A percentile compares a stretch with the other conserved stretches of the same genome.
phyloP scores from a whole-genome alignment of 2,888 invertebrate species.

The Neria commutata region DNA sequence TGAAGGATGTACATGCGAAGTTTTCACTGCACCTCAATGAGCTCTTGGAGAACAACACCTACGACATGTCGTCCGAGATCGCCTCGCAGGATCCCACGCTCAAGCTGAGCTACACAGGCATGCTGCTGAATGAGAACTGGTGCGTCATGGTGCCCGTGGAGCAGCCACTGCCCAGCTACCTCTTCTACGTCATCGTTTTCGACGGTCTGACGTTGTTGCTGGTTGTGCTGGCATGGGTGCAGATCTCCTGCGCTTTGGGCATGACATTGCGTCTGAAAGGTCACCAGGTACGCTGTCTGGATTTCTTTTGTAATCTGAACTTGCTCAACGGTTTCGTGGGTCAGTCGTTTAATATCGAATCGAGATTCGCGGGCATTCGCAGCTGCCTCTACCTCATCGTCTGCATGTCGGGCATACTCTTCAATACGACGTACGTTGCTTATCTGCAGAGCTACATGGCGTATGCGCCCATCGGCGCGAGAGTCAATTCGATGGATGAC shows the following conservation, averaged over 20 bases:
- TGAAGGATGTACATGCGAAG: background rate
- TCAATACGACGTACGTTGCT: conserved; percentile 33
- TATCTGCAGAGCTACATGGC: conserved; percentile 33
- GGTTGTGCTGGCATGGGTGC: conserved; percentile 9
- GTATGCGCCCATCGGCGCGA: conserved; percentile 24
- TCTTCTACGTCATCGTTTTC: conserved; percentile 29
- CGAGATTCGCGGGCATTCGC: conserved; percentile 23
- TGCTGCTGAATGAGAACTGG: conserved; percentile 12
- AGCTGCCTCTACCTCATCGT: conserved; percentile 31
- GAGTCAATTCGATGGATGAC: conserved; percentile 25
- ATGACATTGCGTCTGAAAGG: conserved; percentile 8
- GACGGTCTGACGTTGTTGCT: conserved; percentile 13
- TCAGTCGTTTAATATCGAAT: conserved; percentile 23
- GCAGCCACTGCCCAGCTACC: conserved; percentile 23
- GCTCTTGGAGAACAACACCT: conserved; percentile 15
- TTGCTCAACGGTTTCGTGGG: conserved; percentile 29
- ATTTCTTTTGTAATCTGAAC: conserved; percentile 26
- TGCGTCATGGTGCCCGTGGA: conserved; percentile 32
- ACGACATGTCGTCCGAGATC: conserved; percentile 26
- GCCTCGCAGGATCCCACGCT: background rate
- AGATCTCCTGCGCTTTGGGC: conserved; percentile 23
- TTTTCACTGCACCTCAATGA: conserved; percentile 1
- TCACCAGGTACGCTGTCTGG: background rate
- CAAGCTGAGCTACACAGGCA: conserved; percentile 14
- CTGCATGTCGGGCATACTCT: conserved; percentile 29